phyloP scores from a whole-genome alignment of 2,113 vertebrate genomes.

The Thymallus thymallus region DNA sequence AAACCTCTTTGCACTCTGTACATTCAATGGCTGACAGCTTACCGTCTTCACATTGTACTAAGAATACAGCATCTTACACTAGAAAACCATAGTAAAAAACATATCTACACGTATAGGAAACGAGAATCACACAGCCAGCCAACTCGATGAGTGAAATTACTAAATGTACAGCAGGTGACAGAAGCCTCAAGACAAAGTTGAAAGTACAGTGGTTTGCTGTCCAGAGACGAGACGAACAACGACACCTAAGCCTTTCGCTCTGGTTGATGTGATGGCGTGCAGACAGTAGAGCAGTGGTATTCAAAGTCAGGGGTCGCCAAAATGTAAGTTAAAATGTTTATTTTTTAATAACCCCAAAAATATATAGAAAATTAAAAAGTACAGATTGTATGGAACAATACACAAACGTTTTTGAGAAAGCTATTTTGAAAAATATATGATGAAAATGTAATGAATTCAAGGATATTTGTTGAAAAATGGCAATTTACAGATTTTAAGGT shows the following conservation, averaged over 20 bases:
- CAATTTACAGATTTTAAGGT: not conserved
- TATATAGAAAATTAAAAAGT: too few species aligned
- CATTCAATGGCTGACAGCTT: not conserved
- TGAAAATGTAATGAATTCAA: too few species aligned
- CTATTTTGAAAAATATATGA: too few species aligned
- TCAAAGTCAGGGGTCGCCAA: not conserved
- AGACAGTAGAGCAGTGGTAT: not conserved
- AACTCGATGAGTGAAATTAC: slow-evolving; percentile 5
- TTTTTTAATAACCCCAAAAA: too few species aligned
- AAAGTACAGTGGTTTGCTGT: slow-evolving; percentile 14
- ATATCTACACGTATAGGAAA: slow-evolving; percentile 17
- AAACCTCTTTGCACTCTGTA: slow-evolving; percentile 1
- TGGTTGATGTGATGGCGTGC: not conserved
- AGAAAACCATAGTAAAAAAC: slow-evolving; percentile 21
- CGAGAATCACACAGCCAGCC: not conserved
- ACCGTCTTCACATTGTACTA: slow-evolving; percentile 27
- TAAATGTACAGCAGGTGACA: not conserved
- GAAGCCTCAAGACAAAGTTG: not conserved
- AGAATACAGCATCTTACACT: slow-evolving; percentile 24
- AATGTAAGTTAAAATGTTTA: too few species aligned
- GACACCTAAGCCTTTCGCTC: not conserved
- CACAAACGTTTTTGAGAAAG: too few species aligned
- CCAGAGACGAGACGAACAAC: not conserved
- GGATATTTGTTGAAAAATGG: not conserved
- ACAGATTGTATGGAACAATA: too few species aligned